Percentiles rank a stretch among this genome's conserved stretches.
Conservation (phyloP, 1,140 invertebrate genomes). For the Rhizoglyphus robini region DNA sequence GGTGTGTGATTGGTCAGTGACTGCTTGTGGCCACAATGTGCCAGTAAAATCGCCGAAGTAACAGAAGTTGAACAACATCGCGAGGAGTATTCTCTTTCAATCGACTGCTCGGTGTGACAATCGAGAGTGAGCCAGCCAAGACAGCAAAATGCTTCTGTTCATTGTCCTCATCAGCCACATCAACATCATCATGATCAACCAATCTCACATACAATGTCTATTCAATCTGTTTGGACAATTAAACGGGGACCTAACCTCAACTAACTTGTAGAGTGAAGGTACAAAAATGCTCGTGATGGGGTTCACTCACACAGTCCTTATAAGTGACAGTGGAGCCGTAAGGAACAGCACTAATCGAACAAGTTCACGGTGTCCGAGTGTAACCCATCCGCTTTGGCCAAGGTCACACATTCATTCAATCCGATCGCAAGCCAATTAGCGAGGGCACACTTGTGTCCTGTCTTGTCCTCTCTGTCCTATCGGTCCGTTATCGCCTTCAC, state of each 20-base stretch:
- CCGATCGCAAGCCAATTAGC: too few species aligned
- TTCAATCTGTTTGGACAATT: background rate
- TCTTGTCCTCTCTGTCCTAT: too few species aligned
- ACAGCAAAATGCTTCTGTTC: background rate
- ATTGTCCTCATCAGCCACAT: background rate
- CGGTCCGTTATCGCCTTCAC: too few species aligned
- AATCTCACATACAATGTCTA: background rate
- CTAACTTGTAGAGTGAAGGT: background rate
- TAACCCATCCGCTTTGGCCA: too few species aligned
- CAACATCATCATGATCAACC: background rate
- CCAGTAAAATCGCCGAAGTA: background rate
- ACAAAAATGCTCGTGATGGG: too few species aligned
- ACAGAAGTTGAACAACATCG: background rate
- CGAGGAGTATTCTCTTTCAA: background rate
- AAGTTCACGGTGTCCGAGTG: too few species aligned
- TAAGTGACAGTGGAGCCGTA: too few species aligned
- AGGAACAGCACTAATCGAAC: too few species aligned
- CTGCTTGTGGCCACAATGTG: background rate
- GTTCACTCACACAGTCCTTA: too few species aligned
- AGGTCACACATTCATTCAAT: too few species aligned
- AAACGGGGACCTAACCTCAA: background rate
- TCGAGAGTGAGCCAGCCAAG: background rate
- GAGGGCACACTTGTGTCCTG: too few species aligned
- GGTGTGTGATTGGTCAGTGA: background rate
- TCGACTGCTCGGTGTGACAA: background rate